Evolutionary conservation across 2,797 vertebrate genomes (phyloP).

Genomic region (Mus spretus): DNA sequence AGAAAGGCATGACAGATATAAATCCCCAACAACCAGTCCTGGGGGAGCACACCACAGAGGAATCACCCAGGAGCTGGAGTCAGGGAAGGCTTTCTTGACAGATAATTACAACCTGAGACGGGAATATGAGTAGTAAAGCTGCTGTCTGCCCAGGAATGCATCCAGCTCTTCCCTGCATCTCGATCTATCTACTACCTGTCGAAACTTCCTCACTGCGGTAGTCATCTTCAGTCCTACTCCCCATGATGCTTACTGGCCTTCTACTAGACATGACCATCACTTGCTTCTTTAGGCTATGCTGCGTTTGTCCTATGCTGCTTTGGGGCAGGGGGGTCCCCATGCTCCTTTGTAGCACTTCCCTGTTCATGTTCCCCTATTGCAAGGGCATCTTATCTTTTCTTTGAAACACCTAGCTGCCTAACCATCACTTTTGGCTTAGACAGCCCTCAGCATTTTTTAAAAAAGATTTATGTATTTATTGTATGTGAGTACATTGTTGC

Average conservation of each 20-base stretch:
- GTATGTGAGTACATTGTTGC: no score
- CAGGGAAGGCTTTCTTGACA: neutral
- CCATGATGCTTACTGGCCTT: neutral
- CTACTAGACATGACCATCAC: neutral
- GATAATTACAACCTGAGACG: neutral
- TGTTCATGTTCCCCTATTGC: rapidly evolving
- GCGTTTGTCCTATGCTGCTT: neutral
- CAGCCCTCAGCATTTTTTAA: neutral
- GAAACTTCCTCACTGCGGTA: neutral
- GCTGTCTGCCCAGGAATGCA: neutral
- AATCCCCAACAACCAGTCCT: neutral
- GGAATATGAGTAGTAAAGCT: neutral
- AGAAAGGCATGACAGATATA: neutral
- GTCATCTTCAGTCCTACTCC: neutral
- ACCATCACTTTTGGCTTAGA: neutral
- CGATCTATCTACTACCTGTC: neutral
- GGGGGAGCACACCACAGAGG: neutral
- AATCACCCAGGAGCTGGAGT: neutral
- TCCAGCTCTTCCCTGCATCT: neutral
- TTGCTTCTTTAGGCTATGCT: neutral
- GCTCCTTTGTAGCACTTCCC: neutral
- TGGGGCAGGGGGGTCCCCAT: neutral
- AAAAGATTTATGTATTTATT: no score
- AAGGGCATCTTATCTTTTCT: neutral
- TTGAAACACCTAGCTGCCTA: neutral